Conservation (phyloP, 1,140 invertebrate species). For the Drosophila equinoxialis region DNA sequence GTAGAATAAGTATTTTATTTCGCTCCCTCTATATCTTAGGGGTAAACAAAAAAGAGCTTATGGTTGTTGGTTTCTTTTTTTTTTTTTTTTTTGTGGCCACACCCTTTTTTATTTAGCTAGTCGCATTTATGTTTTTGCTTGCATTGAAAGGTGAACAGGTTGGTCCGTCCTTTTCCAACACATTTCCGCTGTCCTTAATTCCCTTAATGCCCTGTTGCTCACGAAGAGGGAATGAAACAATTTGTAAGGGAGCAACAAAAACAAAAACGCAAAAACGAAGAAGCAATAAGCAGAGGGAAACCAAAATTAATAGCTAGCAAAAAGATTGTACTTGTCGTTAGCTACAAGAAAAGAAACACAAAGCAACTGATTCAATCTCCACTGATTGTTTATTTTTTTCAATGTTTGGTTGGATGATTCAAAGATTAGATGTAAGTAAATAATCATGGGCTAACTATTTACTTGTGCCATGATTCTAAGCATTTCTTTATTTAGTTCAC, state of each 20-base stretch:
- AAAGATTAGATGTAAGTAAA: too few relatives aligned
- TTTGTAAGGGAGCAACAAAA: neutral
- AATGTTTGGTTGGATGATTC: neutral
- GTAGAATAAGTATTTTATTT: conserved; percentile 15
- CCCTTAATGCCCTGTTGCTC: conserved; percentile 10
- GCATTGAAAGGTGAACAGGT: conserved; percentile 12
- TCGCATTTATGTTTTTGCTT: conserved; percentile 1
- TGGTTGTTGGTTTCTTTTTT: neutral
- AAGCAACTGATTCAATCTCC: conserved; percentile 27
- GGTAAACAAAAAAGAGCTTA: conserved; percentile 18
- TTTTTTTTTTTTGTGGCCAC: neutral
- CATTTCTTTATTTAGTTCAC: too few relatives aligned
- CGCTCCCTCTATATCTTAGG: neutral
- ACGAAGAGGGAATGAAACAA: conserved; percentile 3
- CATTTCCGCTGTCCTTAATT: conserved; percentile 12
- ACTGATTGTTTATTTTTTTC: conserved; percentile 8
- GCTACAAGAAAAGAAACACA: neutral
- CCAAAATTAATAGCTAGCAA: conserved; percentile 6
- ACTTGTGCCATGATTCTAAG: too few relatives aligned
- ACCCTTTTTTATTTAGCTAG: conserved; percentile 34
- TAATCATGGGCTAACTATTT: too few relatives aligned
- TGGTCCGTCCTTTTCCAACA: conserved; percentile 1
- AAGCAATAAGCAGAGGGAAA: conserved; percentile 6
- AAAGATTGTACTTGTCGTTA: conserved; percentile 5
- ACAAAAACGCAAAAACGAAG: neutral